phyloP scores from a whole-genome alignment of 92 coral and sea anemone genomes.

The Anthopleura xanthogrammica region DNA sequence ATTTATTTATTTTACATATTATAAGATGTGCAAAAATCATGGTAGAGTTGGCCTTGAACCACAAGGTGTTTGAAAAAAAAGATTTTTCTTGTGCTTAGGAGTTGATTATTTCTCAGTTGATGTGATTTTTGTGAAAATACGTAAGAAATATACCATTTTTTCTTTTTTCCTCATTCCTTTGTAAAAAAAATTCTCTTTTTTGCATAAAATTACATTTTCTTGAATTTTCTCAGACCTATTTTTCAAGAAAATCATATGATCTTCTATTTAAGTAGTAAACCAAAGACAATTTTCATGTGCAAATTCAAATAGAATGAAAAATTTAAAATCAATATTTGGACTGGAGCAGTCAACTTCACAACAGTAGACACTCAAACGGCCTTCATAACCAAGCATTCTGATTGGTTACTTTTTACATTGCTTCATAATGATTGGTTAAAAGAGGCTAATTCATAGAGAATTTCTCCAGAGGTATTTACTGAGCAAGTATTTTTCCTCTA shows the following conservation, averaged over 20 bases:
- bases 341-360: no score
- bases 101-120: no score
- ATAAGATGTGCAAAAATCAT: neutral
- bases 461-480: neutral
- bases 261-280: neutral
- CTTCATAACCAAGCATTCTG: neutral
- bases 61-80: neutral
- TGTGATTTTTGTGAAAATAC: neutral
- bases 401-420: neutral
- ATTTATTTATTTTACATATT: neutral
- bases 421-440: neutral
- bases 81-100: neutral
- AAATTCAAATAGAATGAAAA: no score
- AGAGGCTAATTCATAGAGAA: neutral
- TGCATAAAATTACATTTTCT: neutral
- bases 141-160: neutral
- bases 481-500: neutral
- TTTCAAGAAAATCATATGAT: neutral
- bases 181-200: neutral
- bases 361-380: neutral
- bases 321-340: no score
- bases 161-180: no score
- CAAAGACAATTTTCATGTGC: no score
- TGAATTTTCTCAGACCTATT: neutral
- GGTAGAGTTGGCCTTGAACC: neutral